These are phyloP conservation scores for Autographa pulchrina DNA, from an alignment of 2,888 invertebrate species.

Conservation along the genomic window DNA sequence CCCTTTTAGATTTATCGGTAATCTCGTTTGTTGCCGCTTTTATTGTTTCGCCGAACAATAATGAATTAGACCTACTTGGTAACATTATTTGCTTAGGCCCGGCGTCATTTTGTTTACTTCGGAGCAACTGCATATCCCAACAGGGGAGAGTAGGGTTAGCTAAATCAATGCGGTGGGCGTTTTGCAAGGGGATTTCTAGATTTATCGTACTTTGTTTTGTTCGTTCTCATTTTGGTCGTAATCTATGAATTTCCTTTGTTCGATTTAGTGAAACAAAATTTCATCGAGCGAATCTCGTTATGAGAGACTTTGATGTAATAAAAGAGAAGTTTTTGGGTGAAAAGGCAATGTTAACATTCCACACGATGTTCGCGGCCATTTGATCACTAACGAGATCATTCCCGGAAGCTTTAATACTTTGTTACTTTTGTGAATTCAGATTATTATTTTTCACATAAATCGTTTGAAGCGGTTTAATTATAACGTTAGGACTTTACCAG, in stretches of 20 bases:
- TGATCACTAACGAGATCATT: constrained; percentile 82
- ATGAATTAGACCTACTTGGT: constrained; percentile 82
- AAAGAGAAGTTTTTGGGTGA: constrained; percentile 74
- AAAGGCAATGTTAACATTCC: constrained; percentile 80
- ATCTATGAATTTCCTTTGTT: constrained; percentile 66
- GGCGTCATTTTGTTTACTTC: constrained; percentile 82
- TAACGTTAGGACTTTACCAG: constrained; percentile 50
- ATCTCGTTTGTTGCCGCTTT: constrained; percentile 83
- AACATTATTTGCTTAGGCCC: constrained; percentile 79
- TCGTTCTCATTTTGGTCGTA: constrained; percentile 66
- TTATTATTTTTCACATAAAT: constrained; percentile 76
- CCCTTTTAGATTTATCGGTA: constrained; percentile 83
- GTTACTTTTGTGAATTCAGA: constrained; percentile 76
- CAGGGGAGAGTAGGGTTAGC: constrained; percentile 77
- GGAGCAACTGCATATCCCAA: constrained; percentile 76
- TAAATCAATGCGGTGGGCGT: constrained; percentile 82
- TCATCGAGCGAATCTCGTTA: constrained; percentile 71
- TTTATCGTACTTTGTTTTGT: constrained; percentile 77
- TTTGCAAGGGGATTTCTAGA: constrained; percentile 77
- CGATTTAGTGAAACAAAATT: constrained; percentile 63
- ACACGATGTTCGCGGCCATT: constrained; percentile 75
- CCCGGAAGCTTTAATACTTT: constrained; percentile 82
- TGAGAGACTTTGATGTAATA: constrained; percentile 78
- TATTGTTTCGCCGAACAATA: constrained; percentile 82
- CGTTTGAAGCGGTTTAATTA: constrained; percentile 70